Base-by-base conservation (phyloP, 2,797 vertebrate species). In the Orientallactaga sibirica region DNA sequence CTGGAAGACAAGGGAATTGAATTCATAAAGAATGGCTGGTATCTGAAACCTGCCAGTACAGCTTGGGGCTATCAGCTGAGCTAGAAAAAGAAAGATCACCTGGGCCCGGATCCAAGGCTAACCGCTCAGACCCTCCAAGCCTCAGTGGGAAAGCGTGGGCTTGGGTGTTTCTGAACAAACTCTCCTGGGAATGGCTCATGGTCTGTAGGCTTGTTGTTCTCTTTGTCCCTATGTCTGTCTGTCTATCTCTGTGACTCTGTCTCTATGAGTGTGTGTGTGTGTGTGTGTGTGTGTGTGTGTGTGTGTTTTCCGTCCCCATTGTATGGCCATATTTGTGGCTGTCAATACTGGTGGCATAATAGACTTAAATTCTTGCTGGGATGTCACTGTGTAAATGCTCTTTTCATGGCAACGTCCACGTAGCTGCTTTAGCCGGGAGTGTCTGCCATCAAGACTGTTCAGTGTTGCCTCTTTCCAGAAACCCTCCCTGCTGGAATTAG, bases 11-110 rank as follows among this genome's bases (percentile, higher is more conserved):
- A 76, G n/a, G 24, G 83, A 88, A 85, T 84, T 92, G 93, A 86
- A 88, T 94, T 94, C 93, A 82, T 37, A 78, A 77, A 25, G 43
- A 93, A 48, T 71, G 79, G 68, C 81, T 71, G 86, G 88, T 52
- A 15, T 86, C 93, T 66, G 74, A 91, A 93, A 82, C 29, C 55
- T 87, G 92, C 88, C 92, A 94, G 89, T 11, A 0, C 66, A 37
- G 19, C 92, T 48, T 52, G 19, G 24, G 92, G 64, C 64, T 70
- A 61, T 83, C 73, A 74, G 93, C 88, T 92, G 90, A 93, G 86
- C 76, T 62, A 55, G 86, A 78, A 84, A 73, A 91, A 76, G 83
- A 64, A 93, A 77, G 29, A 90, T 43, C 68, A 62, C 71, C 33
- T n/a, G 18, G 76, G 64, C 27, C 25, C 37, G 48, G 55, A 62